Evolutionary conservation across 2,888 invertebrate genomes (phyloP), one percentile per base, ranked within the genome.

Genomic region (Serripes groenlandicus): DNA sequence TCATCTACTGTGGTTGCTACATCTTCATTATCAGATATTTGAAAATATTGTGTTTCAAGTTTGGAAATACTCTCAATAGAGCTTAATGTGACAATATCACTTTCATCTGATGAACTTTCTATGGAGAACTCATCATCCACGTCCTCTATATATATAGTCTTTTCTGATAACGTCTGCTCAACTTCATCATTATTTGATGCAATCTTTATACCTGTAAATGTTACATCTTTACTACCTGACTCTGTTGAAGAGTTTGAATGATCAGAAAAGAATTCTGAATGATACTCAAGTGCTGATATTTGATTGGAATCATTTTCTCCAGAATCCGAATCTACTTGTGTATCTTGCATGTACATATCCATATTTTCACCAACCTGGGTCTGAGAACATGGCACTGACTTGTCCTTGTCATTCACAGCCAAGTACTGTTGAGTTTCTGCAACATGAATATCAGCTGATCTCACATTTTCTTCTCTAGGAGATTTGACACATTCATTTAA

Each of bases 261-360:
- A 56, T 11, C 56, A 56, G 56, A n/a, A 56, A 56, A 56, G 23
- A 56, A 56, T 56, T 56, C 56, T 26, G 56, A 56, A 3, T 56
- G 56, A 56, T 56, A 56, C 11, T 56, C 56, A 3, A 56, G 11
- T 11, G 56, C 56, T 23, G 56, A 56, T 56, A 56, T 56, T 56
- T 56, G 56, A 56, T 56, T 11, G 11, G 56, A 56, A 56, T 56
- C 56, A 56, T 28, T 56, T 5, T 56, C 56, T 56, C 23, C 7
- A 3, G 56, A 5, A 26, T 56, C 56, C 11, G 28, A 15, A 56
- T 56, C 56, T n/a, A 56, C 56, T 11, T 56, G 56, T 23, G 56
- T 56, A 56, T 56, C 56, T 56, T 56, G 56, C 56, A 56, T 56
- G 56, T 56, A 56, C 1, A 56, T 23, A 56, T 15, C 18, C n/a